phyloP scores from a whole-genome alignment of 2,113 vertebrate genomes.

The Ptyas mucosa region DNA sequence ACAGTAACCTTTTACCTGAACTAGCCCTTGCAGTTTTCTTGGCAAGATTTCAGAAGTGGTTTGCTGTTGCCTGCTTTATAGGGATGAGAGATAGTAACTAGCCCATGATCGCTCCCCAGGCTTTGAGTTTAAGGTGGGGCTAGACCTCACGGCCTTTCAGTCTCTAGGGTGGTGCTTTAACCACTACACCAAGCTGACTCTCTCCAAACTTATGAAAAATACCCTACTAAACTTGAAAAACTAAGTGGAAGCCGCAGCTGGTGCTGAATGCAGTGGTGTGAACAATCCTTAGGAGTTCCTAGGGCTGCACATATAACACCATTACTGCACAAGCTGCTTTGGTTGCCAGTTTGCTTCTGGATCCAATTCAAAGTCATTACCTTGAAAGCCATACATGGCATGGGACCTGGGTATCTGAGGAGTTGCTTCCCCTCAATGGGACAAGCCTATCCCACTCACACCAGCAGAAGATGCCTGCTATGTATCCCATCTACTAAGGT shows the following conservation, averaged over 20 bases:
- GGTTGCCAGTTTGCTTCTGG: neutral
- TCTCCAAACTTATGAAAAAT: neutral
- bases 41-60: neutral
- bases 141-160: neutral
- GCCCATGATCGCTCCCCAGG: neutral
- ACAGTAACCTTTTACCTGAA: neutral
- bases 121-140: neutral
- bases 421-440: neutral
- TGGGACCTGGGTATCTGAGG: neutral
- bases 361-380: neutral
- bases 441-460: neutral
- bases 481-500: neutral
- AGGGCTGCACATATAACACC: neutral
- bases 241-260: neutral
- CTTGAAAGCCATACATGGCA: neutral
- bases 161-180: neutral
- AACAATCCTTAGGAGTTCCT: neutral
- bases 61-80: too few relatives aligned
- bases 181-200: neutral
- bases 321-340: neutral
- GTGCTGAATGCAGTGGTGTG: neutral
- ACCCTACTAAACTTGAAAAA: neutral
- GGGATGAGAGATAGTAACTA: neutral
- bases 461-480: neutral
- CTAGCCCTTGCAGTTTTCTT: neutral